These are phyloP conservation scores for Wasmannia auropunctata DNA, from an alignment of 1,140 invertebrate species.

Conservation along the genomic window DNA sequence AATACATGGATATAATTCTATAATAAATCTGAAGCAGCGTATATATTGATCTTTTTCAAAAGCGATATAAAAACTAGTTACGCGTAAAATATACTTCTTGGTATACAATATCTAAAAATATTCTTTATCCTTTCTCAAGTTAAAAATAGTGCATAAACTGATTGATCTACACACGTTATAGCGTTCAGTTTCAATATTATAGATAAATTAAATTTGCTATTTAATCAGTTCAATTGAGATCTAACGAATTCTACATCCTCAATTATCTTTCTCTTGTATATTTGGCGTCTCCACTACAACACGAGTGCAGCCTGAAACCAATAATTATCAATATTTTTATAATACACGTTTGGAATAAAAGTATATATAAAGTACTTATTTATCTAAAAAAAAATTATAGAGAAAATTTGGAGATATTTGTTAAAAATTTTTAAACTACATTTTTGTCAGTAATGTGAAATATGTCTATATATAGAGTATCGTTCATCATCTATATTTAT, in stretches of 20 bases:
- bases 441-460: neutral
- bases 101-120: constrained; percentile 36
- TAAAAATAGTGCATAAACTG: constrained; percentile 6
- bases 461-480: constrained; percentile 30
- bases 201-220: constrained; percentile 30
- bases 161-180: neutral
- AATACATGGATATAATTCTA: neutral
- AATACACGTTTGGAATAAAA: constrained; percentile 29
- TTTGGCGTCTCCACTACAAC: constrained; percentile 64
- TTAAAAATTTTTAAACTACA: constrained; percentile 37
- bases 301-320: constrained; percentile 77
- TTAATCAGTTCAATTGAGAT: constrained; percentile 31
- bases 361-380: constrained; percentile 47
- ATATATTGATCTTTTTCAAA: neutral
- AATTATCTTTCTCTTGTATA: constrained; percentile 67
- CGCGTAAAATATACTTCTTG: constrained; percentile 7
- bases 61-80: constrained; percentile 23
- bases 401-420: constrained; percentile 54
- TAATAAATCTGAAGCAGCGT: neutral
- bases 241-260: constrained; percentile 54
- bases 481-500: neutral
- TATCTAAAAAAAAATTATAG: constrained; percentile 46
- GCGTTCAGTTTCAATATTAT: neutral
- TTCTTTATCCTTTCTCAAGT: constrained; percentile 6
- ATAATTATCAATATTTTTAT: constrained; percentile 71